Base-by-base conservation (phyloP, 2,113 vertebrate genomes). In the Melanostigma gelatinosum region DNA sequence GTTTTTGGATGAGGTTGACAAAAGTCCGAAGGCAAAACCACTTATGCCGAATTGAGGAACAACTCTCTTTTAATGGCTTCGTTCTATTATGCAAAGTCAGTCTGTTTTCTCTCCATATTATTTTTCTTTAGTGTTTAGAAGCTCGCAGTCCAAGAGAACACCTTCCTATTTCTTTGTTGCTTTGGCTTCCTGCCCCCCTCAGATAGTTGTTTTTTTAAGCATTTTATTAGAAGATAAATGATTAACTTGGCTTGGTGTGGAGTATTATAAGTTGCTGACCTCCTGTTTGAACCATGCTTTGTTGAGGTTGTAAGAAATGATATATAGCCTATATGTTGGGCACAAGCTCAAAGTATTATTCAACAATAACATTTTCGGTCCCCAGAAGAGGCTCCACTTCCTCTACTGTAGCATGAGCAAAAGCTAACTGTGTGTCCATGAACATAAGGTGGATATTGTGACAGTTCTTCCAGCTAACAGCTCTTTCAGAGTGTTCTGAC, bases 201-300 rank as follows among this genome's bases (percentile, higher is more conserved):
- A 22, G 55, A 7, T 50, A 1, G 5, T 24, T 68, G 4, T 7
- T 69, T 44, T 73, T 32, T 22, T 61, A 60, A 69, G 29, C 2
- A 55, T 69, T 79, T 80, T 57, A 66, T 66, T 60, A 50, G 27
- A 32, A 69, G 75, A 63, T 52, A 71, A 76, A 85, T 85, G 1
- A 66, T 85, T 61, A 73, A 72, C 73, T 81, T 36, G 67, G 46
- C 54, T 58, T 58, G 0, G 57, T 71, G 1, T 77, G 29, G 27
- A n/a, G 0, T 69, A 79, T 75, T 75, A 75, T 66, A 71, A 50
- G 5, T 42, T 42, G 52, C 78, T 62, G 84, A 80, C 82, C 80
- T 82, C 48, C 75, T 18, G 13, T 74, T 86, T 67, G 42, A 89
- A 64, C 24, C 18, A 34, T 58, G 65, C 34, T 83, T 86, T 86